A percentile compares a stretch with the other conserved stretches of the same genome.
These are phyloP conservation scores for Acrobasis consociella DNA, from an alignment of 2,888 invertebrate species.

Conservation along the genomic window DNA sequence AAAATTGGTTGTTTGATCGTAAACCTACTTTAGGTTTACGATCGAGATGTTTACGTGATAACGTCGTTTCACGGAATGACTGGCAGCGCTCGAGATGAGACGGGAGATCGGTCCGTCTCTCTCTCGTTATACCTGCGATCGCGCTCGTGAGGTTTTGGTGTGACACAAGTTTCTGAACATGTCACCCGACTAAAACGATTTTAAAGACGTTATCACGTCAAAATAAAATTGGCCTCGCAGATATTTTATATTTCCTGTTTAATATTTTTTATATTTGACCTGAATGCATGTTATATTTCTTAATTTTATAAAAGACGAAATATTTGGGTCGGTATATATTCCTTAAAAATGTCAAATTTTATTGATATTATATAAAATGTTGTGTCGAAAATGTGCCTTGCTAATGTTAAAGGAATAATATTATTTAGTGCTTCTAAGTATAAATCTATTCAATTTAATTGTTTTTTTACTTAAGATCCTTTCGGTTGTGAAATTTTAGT, in stretches of 20 bases:
- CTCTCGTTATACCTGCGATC: no score
- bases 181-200: no score
- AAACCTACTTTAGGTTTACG: no score
- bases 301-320: neutral
- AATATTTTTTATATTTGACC: neutral
- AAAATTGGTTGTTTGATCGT: no score
- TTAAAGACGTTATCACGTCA: no score
- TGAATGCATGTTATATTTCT: neutral
- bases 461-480: slow-evolving; percentile 31
- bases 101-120: no score
- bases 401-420: slow-evolving; percentile 13
- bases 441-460: slow-evolving; percentile 23
- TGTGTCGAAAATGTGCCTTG: slow-evolving; percentile 40
- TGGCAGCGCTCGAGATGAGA: no score
- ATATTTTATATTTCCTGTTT: neutral
- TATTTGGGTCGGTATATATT: neutral
- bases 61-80: no score
- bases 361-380: slow-evolving; percentile 15
- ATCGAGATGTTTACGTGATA: no score
- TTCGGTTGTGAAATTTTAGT: slow-evolving; percentile 60
- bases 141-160: no score
- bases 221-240: neutral
- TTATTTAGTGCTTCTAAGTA: slow-evolving; percentile 19
- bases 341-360: neutral
- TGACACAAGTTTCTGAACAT: no score